A percentile compares a stretch with the other conserved stretches of the same genome.
Evolutionary conservation across 2,797 vertebrate genomes (phyloP).

Genomic region (Sebastes hubbsi): DNA sequence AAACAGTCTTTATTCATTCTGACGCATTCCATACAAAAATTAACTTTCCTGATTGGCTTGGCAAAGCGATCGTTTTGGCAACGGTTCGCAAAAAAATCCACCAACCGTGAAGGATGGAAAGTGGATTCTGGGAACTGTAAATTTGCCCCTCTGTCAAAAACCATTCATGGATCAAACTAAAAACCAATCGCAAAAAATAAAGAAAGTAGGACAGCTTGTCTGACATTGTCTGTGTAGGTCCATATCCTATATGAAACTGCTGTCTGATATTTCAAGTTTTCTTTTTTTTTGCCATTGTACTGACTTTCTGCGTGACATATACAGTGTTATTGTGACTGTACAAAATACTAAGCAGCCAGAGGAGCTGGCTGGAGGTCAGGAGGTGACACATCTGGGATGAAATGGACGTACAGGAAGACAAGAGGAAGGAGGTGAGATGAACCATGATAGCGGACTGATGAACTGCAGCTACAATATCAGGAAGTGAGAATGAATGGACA

Average conservation of each 20-base stretch:
- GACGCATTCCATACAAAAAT: slow-evolving; percentile 73
- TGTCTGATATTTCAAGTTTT: slow-evolving; percentile 65
- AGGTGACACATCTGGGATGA: slow-evolving; percentile 19
- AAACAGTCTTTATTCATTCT: slow-evolving; percentile 76
- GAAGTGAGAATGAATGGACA: background rate
- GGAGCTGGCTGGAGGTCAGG: slow-evolving; percentile 24
- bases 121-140: slow-evolving; percentile 2
- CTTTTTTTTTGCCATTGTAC: slow-evolving; percentile 59
- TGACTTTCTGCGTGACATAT: slow-evolving; percentile 60
- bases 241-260: slow-evolving; percentile 76
- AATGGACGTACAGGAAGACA: background rate
- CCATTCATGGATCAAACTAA: slow-evolving; percentile 49
- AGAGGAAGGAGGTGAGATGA: slow-evolving; percentile 12
- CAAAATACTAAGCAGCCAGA: slow-evolving; percentile 67
- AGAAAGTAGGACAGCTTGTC: slow-evolving; percentile 51
- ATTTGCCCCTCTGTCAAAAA: slow-evolving; percentile 31
- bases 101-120: background rate
- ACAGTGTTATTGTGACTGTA: slow-evolving; percentile 64
- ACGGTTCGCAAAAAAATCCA: slow-evolving; percentile 48
- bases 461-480: slow-evolving; percentile 27
- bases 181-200: slow-evolving; percentile 61
- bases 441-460: slow-evolving; percentile 18
- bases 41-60: slow-evolving; percentile 59
- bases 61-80: slow-evolving; percentile 65
- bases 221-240: slow-evolving; percentile 74